Evolutionary conservation across 2,113 vertebrate species (phyloP), one percentile per base, ranked within the genome.

Genomic region (Myiopsitta monachus): DNA sequence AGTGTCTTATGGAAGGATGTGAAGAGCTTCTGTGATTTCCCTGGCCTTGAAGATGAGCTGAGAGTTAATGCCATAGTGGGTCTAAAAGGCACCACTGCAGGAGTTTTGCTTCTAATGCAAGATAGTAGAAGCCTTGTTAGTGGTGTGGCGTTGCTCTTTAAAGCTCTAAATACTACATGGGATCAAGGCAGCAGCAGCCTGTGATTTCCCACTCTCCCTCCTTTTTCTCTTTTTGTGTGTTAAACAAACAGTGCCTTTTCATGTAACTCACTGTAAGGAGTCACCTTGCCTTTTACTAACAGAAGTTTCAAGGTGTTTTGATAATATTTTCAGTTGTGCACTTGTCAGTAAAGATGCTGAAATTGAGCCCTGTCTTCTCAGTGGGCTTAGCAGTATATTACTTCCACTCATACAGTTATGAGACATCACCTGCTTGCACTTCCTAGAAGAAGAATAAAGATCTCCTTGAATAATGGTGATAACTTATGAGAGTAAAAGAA

Each of bases 101-200:
- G 62, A 55, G 14, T 18, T 63, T 46, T 51, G 57, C 33, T 83
- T 64, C 16, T 44, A 13, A 9, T 33, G 63, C 36, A 11, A 39
- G 19, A 57, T 23, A 18, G 23, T 8, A 18, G 17, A 31, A 66
- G 14, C 72, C 57, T 51, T 44, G 28, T 22, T 46, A 46, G 51
- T 1, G 1, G 28, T 14, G 7, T 51, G 17, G 11, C 0, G 1
- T 27, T 76, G 43, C 33, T 76, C 57, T 44, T 75, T 17, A 31
- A 52, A 73, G 11, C 49, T 61, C 26, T 41, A 28, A 9, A 33
- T 4, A 4, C 26, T 76, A 2, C 19, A 24, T 1, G 2, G 43
- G 36, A 39, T 54, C 38, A 46, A 14, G 24, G 33, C 59, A 64
- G 67, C 39, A 83, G 72, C 52, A 72, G 28, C 22, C 41, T 47